phyloP scores from a whole-genome alignment of 2,888 invertebrate genomes.

The Anagyrus pseudococci region DNA sequence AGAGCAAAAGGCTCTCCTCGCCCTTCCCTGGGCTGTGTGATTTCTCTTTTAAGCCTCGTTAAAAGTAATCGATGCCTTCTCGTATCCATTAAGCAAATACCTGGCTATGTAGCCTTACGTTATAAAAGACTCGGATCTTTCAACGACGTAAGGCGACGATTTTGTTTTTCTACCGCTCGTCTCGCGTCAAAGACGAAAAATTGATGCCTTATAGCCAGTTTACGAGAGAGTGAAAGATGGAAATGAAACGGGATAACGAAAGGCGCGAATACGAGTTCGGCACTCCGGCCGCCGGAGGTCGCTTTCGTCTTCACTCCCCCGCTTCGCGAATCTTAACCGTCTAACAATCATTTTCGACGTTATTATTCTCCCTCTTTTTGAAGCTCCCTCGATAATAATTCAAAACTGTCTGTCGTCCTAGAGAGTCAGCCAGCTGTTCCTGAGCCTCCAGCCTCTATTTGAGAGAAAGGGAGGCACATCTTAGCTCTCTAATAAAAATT shows the following conservation, averaged over 20 bases:
- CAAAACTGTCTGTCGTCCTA: too few species aligned
- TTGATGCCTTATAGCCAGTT: too few species aligned
- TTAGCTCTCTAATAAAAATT: too few species aligned
- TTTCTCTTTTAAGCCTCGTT: neutral
- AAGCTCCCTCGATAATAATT: too few species aligned
- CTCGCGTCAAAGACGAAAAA: too few species aligned
- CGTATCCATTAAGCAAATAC: neutral
- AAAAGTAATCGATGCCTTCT: neutral
- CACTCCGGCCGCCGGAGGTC: slow-evolving; percentile 35
- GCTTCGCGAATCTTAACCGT: neutral
- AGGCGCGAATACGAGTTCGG: slow-evolving; percentile 14
- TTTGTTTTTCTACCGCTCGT: too few species aligned
- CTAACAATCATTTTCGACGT: neutral
- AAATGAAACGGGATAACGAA: neutral
- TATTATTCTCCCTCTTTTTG: neutral
- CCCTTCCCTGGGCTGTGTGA: neutral
- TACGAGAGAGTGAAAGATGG: neutral
- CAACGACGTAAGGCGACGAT: too few species aligned
- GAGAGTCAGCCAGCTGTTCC: too few species aligned
- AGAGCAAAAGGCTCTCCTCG: neutral
- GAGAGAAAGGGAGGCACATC: too few species aligned
- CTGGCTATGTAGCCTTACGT: neutral
- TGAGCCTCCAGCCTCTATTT: too few species aligned
- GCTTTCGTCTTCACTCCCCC: slow-evolving; percentile 20
- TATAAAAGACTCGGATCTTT: too few species aligned